Percentiles rank a stretch among this genome's conserved stretches.
Conservation (phyloP, 53 echinoderm and acorn worm genomes). For the Henricia sp. region DNA sequence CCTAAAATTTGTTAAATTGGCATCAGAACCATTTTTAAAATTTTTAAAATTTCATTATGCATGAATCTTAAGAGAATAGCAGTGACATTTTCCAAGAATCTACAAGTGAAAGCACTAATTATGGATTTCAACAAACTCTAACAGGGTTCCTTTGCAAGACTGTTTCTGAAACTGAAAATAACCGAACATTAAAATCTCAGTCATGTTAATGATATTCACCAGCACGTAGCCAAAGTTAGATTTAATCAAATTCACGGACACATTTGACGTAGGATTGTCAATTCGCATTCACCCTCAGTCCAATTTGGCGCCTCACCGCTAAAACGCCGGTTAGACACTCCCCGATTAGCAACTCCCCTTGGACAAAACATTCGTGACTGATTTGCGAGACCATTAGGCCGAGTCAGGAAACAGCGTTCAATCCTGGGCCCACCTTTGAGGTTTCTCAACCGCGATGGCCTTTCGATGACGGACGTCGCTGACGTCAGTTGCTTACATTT, state of each 20-base stretch:
- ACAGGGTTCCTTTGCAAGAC: no score
- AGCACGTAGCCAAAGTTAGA: no score
- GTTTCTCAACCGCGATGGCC: background rate
- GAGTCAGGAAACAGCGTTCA: background rate
- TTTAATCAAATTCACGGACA: background rate
- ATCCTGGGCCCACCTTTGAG: background rate
- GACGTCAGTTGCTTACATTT: background rate
- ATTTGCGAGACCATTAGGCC: background rate
- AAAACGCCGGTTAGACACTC: background rate
- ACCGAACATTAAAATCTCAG: no score
- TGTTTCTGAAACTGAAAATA: no score
- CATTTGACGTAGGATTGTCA: background rate
- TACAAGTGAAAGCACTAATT: no score
- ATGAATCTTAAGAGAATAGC: no score
- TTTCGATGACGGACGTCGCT: background rate
- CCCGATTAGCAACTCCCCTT: constrained; percentile 1
- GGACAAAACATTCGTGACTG: background rate
- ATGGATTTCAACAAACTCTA: no score
- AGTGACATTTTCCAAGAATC: no score
- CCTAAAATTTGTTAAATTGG: no score
- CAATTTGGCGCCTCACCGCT: background rate
- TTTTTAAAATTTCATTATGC: no score
- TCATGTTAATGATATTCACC: no score
- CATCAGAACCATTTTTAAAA: no score
- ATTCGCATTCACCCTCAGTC: constrained; percentile 14